phyloP scores from a whole-genome alignment of 2,888 invertebrate genomes.

The Entomobrya multifasciata region DNA sequence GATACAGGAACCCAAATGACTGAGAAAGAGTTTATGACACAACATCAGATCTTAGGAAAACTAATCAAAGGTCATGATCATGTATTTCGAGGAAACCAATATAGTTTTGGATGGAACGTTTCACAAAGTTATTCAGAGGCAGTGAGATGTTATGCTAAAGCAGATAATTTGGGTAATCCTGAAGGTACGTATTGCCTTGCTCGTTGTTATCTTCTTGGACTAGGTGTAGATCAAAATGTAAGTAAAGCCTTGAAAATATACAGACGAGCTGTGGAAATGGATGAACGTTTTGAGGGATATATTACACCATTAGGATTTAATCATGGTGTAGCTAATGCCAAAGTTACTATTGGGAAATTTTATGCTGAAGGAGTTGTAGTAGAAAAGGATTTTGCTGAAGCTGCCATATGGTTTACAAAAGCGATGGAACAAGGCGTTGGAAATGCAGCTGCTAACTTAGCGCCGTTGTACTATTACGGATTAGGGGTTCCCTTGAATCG shows the following conservation, averaged over 20 bases:
- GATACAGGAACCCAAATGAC: not conserved
- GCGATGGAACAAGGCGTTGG: slow-evolving; percentile 45
- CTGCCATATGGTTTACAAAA: slow-evolving; percentile 50
- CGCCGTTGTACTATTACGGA: not conserved
- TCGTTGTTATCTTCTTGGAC: slow-evolving; percentile 33
- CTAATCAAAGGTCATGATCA: slow-evolving; percentile 21
- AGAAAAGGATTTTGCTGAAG: not conserved
- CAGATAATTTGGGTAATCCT: slow-evolving; percentile 63
- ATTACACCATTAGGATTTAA: not conserved
- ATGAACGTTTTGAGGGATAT: too few relatives aligned
- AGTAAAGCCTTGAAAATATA: not conserved
- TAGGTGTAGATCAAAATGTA: slow-evolving; percentile 56
- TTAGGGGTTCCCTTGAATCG: not conserved
- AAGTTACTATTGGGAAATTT: slow-evolving; percentile 45
- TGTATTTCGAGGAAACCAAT: too few relatives aligned
- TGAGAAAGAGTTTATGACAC: not conserved
- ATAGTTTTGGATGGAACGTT: slow-evolving; percentile 1
- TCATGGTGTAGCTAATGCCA: slow-evolving; percentile 49
- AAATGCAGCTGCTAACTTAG: slow-evolving; percentile 23
- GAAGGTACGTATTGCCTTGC: slow-evolving; percentile 74
- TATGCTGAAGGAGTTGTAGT: slow-evolving; percentile 40
- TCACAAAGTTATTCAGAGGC: slow-evolving; percentile 55
- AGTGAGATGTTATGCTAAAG: slow-evolving; percentile 56
- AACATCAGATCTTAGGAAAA: not conserved
- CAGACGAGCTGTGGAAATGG: not conserved